Percentiles rank a stretch among this genome's conserved stretches.
Evolutionary conservation across 37 sponge, comb jelly and placozoan genomes (phyloP).

Genomic region (Mnemiopsis leidyi): DNA sequence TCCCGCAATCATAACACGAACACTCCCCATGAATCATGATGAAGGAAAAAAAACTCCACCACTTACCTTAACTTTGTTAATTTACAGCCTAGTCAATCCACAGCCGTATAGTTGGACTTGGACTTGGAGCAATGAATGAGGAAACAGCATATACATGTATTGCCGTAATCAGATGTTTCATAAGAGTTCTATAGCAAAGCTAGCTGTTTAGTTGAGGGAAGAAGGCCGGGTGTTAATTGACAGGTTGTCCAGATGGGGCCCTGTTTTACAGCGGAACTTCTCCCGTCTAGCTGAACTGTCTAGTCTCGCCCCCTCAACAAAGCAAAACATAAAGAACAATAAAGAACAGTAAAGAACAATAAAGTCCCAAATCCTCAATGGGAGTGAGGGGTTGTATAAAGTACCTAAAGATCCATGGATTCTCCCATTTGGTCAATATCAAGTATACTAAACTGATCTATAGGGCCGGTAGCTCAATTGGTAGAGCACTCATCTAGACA

Average conservation of each 20-base stretch:
- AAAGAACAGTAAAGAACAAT: background rate
- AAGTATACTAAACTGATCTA: too few species aligned
- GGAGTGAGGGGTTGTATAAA: too few species aligned
- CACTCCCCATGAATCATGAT: too few species aligned
- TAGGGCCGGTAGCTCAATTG: too few species aligned
- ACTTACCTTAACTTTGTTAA: background rate
- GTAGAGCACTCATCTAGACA: too few species aligned
- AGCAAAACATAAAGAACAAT: background rate
- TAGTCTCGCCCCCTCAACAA: background rate
- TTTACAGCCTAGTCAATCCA: background rate
- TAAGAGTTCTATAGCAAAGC: background rate
- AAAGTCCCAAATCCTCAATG: too few species aligned
- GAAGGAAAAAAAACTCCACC: too few species aligned
- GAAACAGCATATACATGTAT: too few species aligned
- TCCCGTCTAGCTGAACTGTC: background rate
- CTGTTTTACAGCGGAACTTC: background rate
- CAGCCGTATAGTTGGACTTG: background rate
- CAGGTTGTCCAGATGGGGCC: background rate
- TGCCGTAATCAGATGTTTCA: background rate
- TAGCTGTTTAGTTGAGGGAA: background rate
- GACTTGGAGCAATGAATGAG: too few species aligned
- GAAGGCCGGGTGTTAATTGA: background rate
- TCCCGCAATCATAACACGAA: too few species aligned
- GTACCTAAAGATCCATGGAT: too few species aligned
- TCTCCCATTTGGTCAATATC: too few species aligned